Evolutionary conservation across 2,797 vertebrate genomes (phyloP).

Genomic region (Trematomus bernacchii): DNA sequence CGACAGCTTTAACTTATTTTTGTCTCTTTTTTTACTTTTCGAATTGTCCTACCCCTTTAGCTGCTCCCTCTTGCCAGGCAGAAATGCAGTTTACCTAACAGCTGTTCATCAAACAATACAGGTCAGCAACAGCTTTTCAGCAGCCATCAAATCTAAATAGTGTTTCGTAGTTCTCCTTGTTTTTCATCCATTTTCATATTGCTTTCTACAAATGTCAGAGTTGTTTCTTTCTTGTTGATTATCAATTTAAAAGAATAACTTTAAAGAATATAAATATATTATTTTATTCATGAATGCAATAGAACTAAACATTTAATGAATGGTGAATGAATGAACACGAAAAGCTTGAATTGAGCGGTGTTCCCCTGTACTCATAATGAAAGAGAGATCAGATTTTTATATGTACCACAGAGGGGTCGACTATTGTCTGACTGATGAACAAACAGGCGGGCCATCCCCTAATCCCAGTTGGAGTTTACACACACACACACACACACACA

Average conservation of each 20-base stretch:
- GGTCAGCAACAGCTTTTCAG: neutral
- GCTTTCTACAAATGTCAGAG: neutral
- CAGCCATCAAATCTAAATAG: neutral
- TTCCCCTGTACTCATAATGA: slow-evolving; percentile 66
- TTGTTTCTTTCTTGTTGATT: neutral
- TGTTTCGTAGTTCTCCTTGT: neutral
- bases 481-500: slow-evolving; percentile 56
- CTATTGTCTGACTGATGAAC: slow-evolving; percentile 84
- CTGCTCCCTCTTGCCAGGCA: neutral
- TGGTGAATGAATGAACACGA: slow-evolving; percentile 29
- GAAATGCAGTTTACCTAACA: neutral
- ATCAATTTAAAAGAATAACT: neutral
- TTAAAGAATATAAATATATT: neutral
- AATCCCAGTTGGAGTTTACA: slow-evolving; percentile 80
- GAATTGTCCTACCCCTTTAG: neutral
- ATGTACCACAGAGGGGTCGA: slow-evolving; percentile 75
- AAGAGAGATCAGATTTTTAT: slow-evolving; percentile 73
- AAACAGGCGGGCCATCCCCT: slow-evolving; percentile 81
- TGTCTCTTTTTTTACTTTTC: neutral
- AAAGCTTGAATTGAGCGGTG: slow-evolving; percentile 50
- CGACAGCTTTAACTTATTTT: too few species aligned
- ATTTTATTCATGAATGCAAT: neutral
- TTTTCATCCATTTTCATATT: neutral
- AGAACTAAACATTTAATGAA: neutral
- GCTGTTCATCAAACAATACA: neutral